A percentile compares a stretch with the other conserved stretches of the same genome.
Conservation (phyloP, 1,140 invertebrate genomes). For the Pachyrhynchus sulphureomaculatus region DNA sequence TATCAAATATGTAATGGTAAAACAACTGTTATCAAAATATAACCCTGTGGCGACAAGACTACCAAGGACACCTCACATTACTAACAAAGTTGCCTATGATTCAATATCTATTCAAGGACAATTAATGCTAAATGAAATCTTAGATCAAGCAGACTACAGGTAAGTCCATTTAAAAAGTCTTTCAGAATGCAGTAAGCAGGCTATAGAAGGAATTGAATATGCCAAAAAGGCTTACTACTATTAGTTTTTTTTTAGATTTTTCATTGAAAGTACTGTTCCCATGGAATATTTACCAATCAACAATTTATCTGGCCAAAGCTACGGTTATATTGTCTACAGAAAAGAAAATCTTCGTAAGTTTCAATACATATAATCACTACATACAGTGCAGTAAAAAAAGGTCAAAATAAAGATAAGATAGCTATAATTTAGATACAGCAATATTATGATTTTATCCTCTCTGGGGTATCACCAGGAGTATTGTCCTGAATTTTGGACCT, state of each 20-base stretch:
- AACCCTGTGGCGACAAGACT: conserved; percentile 15
- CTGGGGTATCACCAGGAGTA: too few species aligned
- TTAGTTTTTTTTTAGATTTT: conserved; percentile 44
- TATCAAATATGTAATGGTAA: conserved; percentile 51
- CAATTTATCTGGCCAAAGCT: conserved; percentile 58
- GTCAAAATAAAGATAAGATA: too few species aligned
- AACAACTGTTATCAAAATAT: conserved; percentile 31
- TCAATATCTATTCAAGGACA: conserved; percentile 29
- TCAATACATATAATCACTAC: too few species aligned
- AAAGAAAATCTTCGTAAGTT: conserved; percentile 36
- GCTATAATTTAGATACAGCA: too few species aligned
- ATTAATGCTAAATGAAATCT: conserved; percentile 43
- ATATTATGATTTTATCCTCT: too few species aligned
- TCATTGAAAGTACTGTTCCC: conserved; percentile 19
- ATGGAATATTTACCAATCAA: conserved; percentile 60
- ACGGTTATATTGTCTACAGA: conserved; percentile 56
- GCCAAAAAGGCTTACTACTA: too few species aligned
- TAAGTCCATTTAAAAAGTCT: too few species aligned
- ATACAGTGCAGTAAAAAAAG: too few species aligned
- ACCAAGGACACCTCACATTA: conserved; percentile 40
- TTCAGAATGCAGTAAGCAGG: too few species aligned
- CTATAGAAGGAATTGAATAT: too few species aligned
- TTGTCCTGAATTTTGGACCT: too few species aligned
- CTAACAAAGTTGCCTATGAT: conserved; percentile 45
- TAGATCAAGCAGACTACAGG: conserved; percentile 4